Evolutionary conservation across 2,113 vertebrate species (phyloP).

Genomic region (Paratilapia polleni): DNA sequence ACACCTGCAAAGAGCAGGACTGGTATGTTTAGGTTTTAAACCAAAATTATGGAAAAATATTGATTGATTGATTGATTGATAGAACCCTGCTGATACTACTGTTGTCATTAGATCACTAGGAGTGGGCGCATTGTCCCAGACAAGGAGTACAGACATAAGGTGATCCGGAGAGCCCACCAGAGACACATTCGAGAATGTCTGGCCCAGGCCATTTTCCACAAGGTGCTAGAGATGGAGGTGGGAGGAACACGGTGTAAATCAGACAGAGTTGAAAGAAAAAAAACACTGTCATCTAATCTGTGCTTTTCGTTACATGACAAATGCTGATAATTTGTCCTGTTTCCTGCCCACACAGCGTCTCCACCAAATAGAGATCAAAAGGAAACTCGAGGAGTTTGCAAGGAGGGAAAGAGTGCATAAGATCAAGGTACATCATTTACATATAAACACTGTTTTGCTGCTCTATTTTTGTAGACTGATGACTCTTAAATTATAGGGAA

Average conservation of each 20-base stretch:
- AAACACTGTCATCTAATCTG: background rate
- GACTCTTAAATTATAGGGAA: background rate
- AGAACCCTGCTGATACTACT: background rate
- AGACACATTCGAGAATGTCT: slow-evolving; percentile 84
- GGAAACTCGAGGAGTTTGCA: slow-evolving; percentile 81
- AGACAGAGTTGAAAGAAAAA: background rate
- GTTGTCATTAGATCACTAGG: slow-evolving; percentile 85
- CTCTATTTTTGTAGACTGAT: background rate
- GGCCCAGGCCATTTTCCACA: slow-evolving; percentile 87
- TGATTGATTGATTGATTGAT: background rate
- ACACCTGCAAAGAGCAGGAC: slow-evolving; percentile 90
- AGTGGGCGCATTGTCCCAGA: slow-evolving; percentile 92
- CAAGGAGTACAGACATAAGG: slow-evolving; percentile 87
- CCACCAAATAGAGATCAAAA: slow-evolving; percentile 85
- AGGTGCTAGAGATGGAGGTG: slow-evolving; percentile 93
- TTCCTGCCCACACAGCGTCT: slow-evolving; percentile 74
- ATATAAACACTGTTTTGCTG: slow-evolving; percentile 22
- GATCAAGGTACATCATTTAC: slow-evolving; percentile 82
- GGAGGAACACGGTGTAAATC: background rate
- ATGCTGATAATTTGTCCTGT: slow-evolving; percentile 11
- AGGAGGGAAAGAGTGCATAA: slow-evolving; percentile 81
- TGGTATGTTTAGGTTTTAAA: slow-evolving; percentile 81
- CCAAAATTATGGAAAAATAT: background rate
- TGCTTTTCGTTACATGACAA: slow-evolving; percentile 7
- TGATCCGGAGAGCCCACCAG: slow-evolving; percentile 86